Evolutionary conservation across 2,113 vertebrate genomes (phyloP).

Genomic region (Trematocara marginatum): DNA sequence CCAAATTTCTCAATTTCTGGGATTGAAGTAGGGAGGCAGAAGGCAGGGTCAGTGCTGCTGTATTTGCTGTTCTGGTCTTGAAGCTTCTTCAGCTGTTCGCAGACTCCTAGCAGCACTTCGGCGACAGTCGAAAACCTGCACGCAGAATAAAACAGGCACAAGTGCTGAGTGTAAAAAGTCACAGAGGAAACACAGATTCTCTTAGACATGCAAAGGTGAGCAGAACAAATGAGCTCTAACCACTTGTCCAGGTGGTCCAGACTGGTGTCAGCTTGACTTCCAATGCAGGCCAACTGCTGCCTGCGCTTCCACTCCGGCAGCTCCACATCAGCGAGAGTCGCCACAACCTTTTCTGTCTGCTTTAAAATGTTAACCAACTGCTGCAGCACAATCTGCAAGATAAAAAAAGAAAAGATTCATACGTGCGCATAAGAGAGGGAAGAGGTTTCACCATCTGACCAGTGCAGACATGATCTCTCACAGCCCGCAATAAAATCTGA

Average conservation of each 20-base stretch:
- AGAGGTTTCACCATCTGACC: not conserved
- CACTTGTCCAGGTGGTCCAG: constrained; percentile 87
- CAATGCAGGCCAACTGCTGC: constrained; percentile 89
- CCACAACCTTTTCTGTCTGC: constrained; percentile 64
- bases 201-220: not conserved
- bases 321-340: constrained; percentile 76
- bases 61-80: constrained; percentile 82
- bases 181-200: not conserved
- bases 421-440: not conserved
- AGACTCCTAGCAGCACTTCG: constrained; percentile 79
- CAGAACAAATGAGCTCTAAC: constrained; percentile 47
- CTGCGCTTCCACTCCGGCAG: constrained; percentile 87
- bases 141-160: not conserved
- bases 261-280: constrained; percentile 79
- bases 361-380: constrained; percentile 73
- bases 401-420: not conserved
- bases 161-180: not conserved
- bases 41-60: constrained; percentile 29
- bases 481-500: not conserved
- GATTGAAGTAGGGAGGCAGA: constrained; percentile 72
- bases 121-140: constrained; percentile 84
- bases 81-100: constrained; percentile 85
- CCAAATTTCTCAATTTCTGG: constrained; percentile 69
- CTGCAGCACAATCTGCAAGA: constrained; percentile 74
- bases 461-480: not conserved